Evolutionary conservation across 2,113 vertebrate genomes (phyloP).

Genomic region (Megalops atlanticus): DNA sequence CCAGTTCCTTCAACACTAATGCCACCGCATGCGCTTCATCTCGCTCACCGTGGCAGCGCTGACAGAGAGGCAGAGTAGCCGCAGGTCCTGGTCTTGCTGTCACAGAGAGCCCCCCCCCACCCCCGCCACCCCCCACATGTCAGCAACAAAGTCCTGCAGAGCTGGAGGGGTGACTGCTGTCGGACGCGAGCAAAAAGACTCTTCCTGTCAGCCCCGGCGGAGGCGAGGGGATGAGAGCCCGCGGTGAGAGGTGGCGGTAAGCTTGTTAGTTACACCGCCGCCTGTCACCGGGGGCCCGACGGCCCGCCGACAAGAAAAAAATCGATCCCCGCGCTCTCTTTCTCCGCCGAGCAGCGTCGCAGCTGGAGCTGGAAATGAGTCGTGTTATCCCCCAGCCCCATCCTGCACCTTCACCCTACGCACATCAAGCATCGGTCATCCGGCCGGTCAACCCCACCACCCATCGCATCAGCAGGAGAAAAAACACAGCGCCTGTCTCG

Average conservation of each 20-base stretch:
- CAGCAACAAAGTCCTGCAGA: background rate
- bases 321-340: background rate
- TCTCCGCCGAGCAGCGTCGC: background rate
- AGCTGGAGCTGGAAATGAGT: background rate
- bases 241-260: background rate
- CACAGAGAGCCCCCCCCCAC: background rate
- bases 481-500: background rate
- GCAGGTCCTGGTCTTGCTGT: background rate
- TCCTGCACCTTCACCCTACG: background rate
- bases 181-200: background rate
- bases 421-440: background rate
- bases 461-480: background rate
- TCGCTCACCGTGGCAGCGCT: too few species aligned
- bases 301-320: background rate
- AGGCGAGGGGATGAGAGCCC: background rate
- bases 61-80: too few species aligned
- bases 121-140: background rate
- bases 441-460: background rate
- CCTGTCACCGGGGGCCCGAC: background rate
- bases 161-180: background rate
- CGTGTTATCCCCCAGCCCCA: background rate
- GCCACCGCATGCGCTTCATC: background rate
- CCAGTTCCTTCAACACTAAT: background rate
- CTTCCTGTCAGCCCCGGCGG: background rate
- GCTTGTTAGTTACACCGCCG: conserved; percentile 7